Base-by-base conservation (phyloP, 2,888 invertebrate genomes). In the Zele albiditarsus region DNA sequence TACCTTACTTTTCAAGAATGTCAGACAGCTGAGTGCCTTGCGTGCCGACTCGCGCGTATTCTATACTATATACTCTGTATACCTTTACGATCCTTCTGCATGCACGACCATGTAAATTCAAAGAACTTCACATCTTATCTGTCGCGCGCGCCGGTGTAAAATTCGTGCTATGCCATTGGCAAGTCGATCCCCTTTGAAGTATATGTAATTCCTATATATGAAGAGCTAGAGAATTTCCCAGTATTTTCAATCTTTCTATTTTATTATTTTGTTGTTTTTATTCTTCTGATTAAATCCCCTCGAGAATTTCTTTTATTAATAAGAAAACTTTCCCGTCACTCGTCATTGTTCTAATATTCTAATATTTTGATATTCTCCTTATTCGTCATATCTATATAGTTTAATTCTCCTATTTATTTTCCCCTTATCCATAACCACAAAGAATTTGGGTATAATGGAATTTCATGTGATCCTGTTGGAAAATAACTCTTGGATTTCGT, bases 401-500 rank as follows among this genome's bases (percentile, higher is more conserved):
- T 12, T 38, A 12, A 38, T 38, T 8, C 38, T 12, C 12, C 38
- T 38, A 38, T 38, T 38, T 12, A 1, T 38, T 38, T 38, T 38
- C 2, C 38, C 8, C 12, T 1, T 8, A 38, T 38, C 38, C 27
- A 60, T 60, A 8, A 28, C 60, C 60, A 28, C 60, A 28, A 27
- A 57, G 23, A 57, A 12, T 38, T 38, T n/a, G n/a, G 12, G 38
- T 8, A 12, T 38, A 2, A 2, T 38, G 27, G n/a, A 62, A 62
- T 62, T 31, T 8, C 25, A 1, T 31, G n/a, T 63, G 31, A 63
- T 33, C 33, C 20, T 38, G 14, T 33, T 12, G 20, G 33, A 8
- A 38, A 33, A 63, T 53, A 63, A 63, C 23, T 33, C 23, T 63
- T 63, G 63, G 63, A 63, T 63, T n/a, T 20, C 38, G 63, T 63